phyloP scores from a whole-genome alignment of 2,113 vertebrate genomes.

The Percina caprodes region DNA sequence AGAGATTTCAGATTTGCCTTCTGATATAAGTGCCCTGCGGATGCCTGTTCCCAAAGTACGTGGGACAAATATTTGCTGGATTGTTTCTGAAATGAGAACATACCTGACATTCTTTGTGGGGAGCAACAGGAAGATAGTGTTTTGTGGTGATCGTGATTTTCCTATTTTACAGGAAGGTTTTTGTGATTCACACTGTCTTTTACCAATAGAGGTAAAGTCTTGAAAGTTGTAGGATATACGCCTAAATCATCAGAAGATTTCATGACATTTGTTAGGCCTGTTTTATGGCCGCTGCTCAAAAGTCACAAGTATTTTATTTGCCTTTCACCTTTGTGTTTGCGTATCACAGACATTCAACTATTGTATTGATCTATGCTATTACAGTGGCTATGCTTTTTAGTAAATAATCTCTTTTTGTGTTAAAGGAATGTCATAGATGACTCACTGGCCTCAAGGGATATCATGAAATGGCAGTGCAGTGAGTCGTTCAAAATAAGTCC shows the following conservation, averaged over 20 bases:
- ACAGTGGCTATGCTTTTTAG: neutral
- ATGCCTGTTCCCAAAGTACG: conserved; percentile 13
- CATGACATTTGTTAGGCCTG: neutral
- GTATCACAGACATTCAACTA: neutral
- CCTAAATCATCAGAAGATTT: conserved; percentile 10
- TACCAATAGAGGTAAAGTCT: neutral
- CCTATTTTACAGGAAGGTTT: conserved; percentile 9
- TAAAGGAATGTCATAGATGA: conserved; percentile 11
- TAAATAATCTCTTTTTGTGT: conserved; percentile 8
- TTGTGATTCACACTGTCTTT: neutral
- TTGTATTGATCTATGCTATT: neutral
- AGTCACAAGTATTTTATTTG: conserved; percentile 20
- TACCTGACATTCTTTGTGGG: conserved; percentile 62
- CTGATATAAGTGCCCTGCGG: conserved; percentile 42
- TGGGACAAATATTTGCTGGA: conserved; percentile 60
- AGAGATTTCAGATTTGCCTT: conserved; percentile 21
- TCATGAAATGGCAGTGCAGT: neutral
- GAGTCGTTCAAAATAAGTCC: conserved; percentile 8
- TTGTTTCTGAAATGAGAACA: conserved; percentile 39
- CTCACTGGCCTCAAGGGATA: neutral
- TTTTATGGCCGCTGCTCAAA: neutral
- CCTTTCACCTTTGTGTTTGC: conserved; percentile 16
- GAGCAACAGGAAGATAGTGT: conserved; percentile 41
- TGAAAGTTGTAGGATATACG: neutral
- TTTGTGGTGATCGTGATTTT: conserved; percentile 24